A percentile compares a stretch with the other conserved stretches of the same genome.
Evolutionary conservation across 1,140 invertebrate species (phyloP).

Genomic region (Lethrus apterus): DNA sequence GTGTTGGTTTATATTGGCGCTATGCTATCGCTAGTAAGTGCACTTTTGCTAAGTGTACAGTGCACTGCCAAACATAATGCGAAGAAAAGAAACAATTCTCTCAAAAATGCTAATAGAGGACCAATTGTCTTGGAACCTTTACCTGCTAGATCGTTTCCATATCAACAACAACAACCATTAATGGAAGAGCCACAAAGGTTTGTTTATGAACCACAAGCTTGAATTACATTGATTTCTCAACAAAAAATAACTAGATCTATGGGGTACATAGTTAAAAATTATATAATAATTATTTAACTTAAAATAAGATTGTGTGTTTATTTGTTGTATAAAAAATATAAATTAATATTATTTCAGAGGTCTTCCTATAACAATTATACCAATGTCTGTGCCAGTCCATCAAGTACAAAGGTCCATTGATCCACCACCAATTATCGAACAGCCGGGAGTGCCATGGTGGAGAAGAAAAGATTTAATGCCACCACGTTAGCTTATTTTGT

Average conservation of each 20-base stretch:
- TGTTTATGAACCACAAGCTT: too few relatives aligned
- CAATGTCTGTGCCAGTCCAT: background rate
- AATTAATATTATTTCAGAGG: slow-evolving; percentile 20
- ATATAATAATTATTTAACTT: too few relatives aligned
- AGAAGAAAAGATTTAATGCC: slow-evolving; percentile 31
- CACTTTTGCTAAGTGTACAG: slow-evolving; percentile 51
- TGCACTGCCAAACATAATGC: slow-evolving; percentile 52
- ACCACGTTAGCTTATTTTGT: background rate
- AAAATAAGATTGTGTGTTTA: too few relatives aligned
- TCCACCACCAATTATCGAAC: slow-evolving; percentile 23
- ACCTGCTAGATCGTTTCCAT: slow-evolving; percentile 12
- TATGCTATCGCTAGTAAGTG: slow-evolving; percentile 51
- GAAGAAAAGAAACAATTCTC: slow-evolving; percentile 38
- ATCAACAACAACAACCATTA: slow-evolving; percentile 26
- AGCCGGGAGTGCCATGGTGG: slow-evolving; percentile 40
- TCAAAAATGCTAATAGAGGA: slow-evolving; percentile 26
- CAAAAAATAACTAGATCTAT: too few relatives aligned
- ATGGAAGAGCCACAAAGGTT: slow-evolving; percentile 24
- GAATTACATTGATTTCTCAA: too few relatives aligned
- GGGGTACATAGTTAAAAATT: too few relatives aligned
- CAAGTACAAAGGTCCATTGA: slow-evolving; percentile 3
- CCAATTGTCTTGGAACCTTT: slow-evolving; percentile 33
- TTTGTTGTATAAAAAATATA: too few relatives aligned
- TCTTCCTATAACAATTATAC: slow-evolving; percentile 4
- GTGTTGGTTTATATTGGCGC: slow-evolving; percentile 56